Percentiles rank a stretch among this genome's conserved stretches.
Evolutionary conservation across 2,113 vertebrate genomes (phyloP).

Genomic region (Lagopus muta): DNA sequence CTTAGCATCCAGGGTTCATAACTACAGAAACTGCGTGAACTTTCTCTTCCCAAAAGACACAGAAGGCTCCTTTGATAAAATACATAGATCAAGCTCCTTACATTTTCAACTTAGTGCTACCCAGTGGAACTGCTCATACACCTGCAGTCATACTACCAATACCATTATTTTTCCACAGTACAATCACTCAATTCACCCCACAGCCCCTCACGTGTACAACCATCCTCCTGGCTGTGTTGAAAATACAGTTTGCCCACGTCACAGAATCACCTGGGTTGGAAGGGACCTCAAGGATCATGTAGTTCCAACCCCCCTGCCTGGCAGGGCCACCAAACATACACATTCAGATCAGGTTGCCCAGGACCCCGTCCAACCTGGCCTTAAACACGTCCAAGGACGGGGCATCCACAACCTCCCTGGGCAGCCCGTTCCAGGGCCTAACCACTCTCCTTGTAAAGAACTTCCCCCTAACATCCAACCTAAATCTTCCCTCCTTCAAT

Average conservation of each 20-base stretch:
- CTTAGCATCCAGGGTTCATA: background rate
- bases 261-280: no score
- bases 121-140: background rate
- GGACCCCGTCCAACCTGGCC: no score
- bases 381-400: no score
- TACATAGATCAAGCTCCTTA: background rate
- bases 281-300: no score
- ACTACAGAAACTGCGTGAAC: background rate
- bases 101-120: background rate
- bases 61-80: background rate
- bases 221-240: background rate
- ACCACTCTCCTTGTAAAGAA: no score
- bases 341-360: no score
- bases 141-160: background rate
- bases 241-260: background rate
- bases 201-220: fast-evolving
- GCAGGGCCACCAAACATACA: no score
- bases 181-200: background rate
- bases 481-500: no score
- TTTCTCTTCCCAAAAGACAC: background rate
- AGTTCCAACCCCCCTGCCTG: no score
- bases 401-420: no score
- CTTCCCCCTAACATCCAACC: no score
- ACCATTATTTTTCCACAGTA: background rate
- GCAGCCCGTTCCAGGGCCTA: no score